Conservation (phyloP, 2,113 vertebrate genomes). For the Agapornis roseicollis region DNA sequence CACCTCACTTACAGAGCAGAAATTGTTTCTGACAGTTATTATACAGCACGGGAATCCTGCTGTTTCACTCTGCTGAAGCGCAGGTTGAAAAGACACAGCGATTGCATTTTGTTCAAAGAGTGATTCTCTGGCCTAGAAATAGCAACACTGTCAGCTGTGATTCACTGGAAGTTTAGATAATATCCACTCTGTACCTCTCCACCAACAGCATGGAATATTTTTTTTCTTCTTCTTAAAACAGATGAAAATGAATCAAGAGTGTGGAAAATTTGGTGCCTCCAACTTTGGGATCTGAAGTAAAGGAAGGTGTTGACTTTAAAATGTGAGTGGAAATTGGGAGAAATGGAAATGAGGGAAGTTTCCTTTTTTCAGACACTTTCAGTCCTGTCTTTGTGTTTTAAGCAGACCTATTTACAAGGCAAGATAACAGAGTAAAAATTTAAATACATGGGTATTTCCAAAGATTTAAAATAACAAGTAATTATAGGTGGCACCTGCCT, state of each 20-base stretch:
- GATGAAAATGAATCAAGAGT: conserved; percentile 52
- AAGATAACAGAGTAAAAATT: background rate
- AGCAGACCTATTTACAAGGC: background rate
- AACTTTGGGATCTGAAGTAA: background rate
- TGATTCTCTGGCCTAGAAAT: conserved; percentile 80
- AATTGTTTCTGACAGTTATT: conserved; percentile 99
- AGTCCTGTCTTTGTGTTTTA: background rate
- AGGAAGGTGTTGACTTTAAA: background rate
- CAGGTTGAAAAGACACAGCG: conserved; percentile 85
- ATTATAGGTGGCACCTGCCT: background rate
- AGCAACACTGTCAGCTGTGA: conserved; percentile 82
- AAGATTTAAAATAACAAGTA: background rate
- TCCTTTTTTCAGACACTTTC: background rate
- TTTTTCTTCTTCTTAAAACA: conserved; percentile 31
- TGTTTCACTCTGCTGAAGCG: conserved; percentile 82
- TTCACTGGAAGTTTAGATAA: conserved; percentile 80
- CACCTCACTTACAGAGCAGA: conserved; percentile 98
- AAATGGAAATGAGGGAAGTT: background rate
- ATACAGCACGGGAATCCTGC: conserved; percentile 87
- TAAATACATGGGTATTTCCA: background rate
- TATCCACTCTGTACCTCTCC: conserved; percentile 70
- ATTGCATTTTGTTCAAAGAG: conserved; percentile 86
- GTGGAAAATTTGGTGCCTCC: background rate
- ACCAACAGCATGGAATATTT: conserved; percentile 26
- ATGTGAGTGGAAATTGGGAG: background rate